phyloP scores from a whole-genome alignment of 2,113 vertebrate genomes.

The Glaucidium brasilianum region DNA sequence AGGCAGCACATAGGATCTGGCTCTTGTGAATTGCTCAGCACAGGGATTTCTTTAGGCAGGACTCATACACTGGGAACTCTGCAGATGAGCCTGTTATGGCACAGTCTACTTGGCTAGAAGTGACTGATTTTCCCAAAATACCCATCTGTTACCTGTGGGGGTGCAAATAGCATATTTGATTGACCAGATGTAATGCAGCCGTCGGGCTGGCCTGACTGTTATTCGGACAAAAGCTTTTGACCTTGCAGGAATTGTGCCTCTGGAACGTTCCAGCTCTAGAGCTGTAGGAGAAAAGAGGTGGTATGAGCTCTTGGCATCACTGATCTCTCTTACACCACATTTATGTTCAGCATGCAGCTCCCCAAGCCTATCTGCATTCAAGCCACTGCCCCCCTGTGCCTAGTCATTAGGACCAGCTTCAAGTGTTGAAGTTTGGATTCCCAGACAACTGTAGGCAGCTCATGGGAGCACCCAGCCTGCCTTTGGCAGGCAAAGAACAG shows the following conservation, averaged over 20 bases:
- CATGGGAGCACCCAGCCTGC: not conserved
- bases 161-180: slow-evolving; percentile 78
- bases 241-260: slow-evolving; percentile 75
- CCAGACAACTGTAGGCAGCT: not conserved
- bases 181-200: slow-evolving; percentile 79
- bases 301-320: not conserved
- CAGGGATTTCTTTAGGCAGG: not conserved
- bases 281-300: slow-evolving; percentile 59
- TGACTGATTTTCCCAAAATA: not conserved
- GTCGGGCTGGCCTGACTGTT: slow-evolving; percentile 69
- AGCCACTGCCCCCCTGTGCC: not conserved
- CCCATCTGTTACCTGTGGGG: slow-evolving; percentile 66
- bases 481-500: not conserved
- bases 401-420: not conserved
- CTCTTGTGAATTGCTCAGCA: not conserved
- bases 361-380: not conserved
- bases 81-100: not conserved
- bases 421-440: not conserved
- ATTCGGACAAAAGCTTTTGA: slow-evolving; percentile 72
- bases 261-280: slow-evolving; percentile 78
- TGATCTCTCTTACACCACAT: not conserved
- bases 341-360: not conserved
- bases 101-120: not conserved
- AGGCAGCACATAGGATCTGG: not conserved
- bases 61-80: not conserved